Evolutionary conservation across 2,113 vertebrate genomes (phyloP).

Genomic region (Podarcis muralis): DNA sequence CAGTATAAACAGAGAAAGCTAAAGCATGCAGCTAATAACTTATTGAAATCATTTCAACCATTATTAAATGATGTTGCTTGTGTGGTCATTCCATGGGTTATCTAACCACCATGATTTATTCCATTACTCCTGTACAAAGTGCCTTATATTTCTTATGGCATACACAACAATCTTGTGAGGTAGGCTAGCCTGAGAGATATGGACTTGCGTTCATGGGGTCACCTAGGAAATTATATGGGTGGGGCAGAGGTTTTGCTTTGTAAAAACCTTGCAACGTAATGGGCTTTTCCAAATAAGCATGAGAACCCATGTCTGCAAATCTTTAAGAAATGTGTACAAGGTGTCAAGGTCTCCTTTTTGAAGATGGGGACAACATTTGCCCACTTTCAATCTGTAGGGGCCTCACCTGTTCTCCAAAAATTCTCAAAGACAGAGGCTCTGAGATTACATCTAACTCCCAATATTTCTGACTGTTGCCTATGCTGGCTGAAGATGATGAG

Average conservation of each 20-base stretch:
- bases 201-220: not conserved
- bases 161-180: not conserved
- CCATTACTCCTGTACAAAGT: not conserved
- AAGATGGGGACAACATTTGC: too few relatives aligned
- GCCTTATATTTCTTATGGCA: not conserved
- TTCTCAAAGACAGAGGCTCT: too few relatives aligned
- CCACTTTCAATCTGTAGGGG: too few relatives aligned
- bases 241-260: not conserved
- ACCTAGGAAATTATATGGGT: not conserved
- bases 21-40: slow-evolving; percentile 18
- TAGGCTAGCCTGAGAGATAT: not conserved
- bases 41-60: slow-evolving; percentile 44
- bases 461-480: not conserved
- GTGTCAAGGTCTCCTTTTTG: too few relatives aligned
- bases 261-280: too few relatives aligned
- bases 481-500: not conserved
- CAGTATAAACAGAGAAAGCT: not conserved
- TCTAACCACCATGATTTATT: not conserved
- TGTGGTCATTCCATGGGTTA: slow-evolving; percentile 6
- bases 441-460: not conserved
- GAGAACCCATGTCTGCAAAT: too few relatives aligned
- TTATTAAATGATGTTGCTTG: not conserved
- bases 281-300: too few relatives aligned
- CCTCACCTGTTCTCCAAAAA: too few relatives aligned
- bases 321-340: too few relatives aligned